These are phyloP conservation scores for Acronicta psi DNA, from an alignment of 2,888 invertebrate species.

Conservation along the genomic window DNA sequence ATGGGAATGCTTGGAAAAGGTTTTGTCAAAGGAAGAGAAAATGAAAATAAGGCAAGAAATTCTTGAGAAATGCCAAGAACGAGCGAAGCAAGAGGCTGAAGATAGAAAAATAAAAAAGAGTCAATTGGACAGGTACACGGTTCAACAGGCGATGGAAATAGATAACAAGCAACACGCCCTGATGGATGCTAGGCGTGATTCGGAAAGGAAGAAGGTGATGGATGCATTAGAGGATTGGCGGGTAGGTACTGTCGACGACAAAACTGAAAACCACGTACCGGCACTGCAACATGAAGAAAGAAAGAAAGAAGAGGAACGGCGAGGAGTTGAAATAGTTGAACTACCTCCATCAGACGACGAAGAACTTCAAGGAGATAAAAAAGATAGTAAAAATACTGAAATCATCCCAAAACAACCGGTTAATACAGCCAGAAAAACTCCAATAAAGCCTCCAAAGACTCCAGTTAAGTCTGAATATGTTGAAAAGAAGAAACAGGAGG, in stretches of 20 bases:
- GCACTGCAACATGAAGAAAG: slow-evolving; percentile 40
- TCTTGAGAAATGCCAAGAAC: slow-evolving; percentile 87
- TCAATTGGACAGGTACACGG: slow-evolving; percentile 88
- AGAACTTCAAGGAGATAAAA: no score
- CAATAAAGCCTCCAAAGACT: slow-evolving; percentile 55
- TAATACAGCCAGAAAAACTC: slow-evolving; percentile 15
- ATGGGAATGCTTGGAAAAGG: slow-evolving; percentile 90
- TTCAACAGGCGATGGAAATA: slow-evolving; percentile 85
- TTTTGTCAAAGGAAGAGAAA: slow-evolving; percentile 89
- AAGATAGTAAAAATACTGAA: slow-evolving; percentile 31
- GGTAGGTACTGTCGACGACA: slow-evolving; percentile 47
- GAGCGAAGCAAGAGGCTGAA: slow-evolving; percentile 87
- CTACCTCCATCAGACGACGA: slow-evolving; percentile 63
- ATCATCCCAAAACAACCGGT: slow-evolving; percentile 27
- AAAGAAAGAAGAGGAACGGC: no score
- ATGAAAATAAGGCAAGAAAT: slow-evolving; percentile 88
- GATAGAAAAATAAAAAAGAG: slow-evolving; percentile 85
- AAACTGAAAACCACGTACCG: slow-evolving; percentile 9
- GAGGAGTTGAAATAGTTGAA: slow-evolving; percentile 67
- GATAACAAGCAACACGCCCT: slow-evolving; percentile 86
- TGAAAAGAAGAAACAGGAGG: slow-evolving; percentile 75
- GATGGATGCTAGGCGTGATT: slow-evolving; percentile 90
- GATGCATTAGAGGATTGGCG: slow-evolving; percentile 91
- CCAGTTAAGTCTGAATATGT: slow-evolving; percentile 77
- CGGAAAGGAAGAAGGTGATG: slow-evolving; percentile 90